Conservation (phyloP, 2,888 invertebrate genomes). For the Apoderus coryli region DNA sequence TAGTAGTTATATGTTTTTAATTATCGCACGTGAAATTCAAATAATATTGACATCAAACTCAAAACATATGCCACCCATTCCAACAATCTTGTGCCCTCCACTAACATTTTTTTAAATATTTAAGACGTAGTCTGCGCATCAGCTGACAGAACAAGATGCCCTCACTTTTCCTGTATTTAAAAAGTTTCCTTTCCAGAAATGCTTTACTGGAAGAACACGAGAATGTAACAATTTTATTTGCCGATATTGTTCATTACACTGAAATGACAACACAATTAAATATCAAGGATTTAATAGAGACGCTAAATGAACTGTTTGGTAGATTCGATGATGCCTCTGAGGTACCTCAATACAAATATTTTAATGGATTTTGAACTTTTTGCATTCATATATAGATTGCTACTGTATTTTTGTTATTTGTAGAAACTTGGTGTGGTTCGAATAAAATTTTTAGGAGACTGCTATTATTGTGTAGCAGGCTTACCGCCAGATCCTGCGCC, state of each 20-base stretch:
- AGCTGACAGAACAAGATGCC: too few relatives aligned
- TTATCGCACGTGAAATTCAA: too few relatives aligned
- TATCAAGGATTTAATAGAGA: slow-evolving; percentile 69
- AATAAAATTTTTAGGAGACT: slow-evolving; percentile 88
- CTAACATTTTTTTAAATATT: too few relatives aligned
- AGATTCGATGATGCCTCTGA: slow-evolving; percentile 84
- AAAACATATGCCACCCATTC: too few relatives aligned
- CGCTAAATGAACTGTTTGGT: slow-evolving; percentile 80
- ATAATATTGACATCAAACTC: too few relatives aligned
- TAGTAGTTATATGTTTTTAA: too few relatives aligned
- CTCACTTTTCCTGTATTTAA: too few relatives aligned
- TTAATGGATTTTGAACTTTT: background rate
- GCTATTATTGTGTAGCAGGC: slow-evolving; percentile 87
- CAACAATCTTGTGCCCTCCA: too few relatives aligned
- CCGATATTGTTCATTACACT: slow-evolving; percentile 89
- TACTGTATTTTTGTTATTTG: slow-evolving; percentile 19
- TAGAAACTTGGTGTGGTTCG: slow-evolving; percentile 62
- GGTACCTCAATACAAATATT: slow-evolving; percentile 33
- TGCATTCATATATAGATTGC: slow-evolving; percentile 5
- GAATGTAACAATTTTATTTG: slow-evolving; percentile 80
- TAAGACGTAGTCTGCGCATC: too few relatives aligned
- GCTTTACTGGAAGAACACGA: slow-evolving; percentile 77
- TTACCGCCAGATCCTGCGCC: slow-evolving; percentile 53
- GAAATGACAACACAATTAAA: slow-evolving; percentile 64
- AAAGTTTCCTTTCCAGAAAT: slow-evolving; percentile 44